Evolutionary conservation across 2,113 vertebrate species (phyloP), one percentile per base, ranked within the genome.

Genomic region (Vulpes vulpes): DNA sequence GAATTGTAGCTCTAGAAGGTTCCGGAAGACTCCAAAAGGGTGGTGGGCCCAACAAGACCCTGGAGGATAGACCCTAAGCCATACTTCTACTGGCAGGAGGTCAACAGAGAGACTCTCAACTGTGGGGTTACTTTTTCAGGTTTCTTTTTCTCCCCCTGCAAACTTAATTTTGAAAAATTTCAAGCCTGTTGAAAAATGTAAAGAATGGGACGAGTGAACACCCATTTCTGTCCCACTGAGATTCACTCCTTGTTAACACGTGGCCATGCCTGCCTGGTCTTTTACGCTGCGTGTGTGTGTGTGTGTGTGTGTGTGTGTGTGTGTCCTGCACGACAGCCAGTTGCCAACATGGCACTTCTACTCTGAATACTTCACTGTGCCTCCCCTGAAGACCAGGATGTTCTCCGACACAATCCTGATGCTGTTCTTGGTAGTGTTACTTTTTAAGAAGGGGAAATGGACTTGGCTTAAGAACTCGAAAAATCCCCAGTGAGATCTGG

Each of bases 91-190:
- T 8, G 32, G 78, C 35, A 38, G n/a, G 15, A 82, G 49, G 1
- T 19, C 8, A 14, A 23, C 1, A 6, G 27, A 85, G 85, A 59
- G 5, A 51, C 23, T 10, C 27, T 64, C 60, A 15, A 67, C 11
- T 16, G 10, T 11, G 30, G 12, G 16, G 6, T 79, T 62, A 12
- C 43, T 2, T 62, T 60, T 86, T 43, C 76, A 53, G 30, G 14
- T 51, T 30, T 51, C 5, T 32, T 82, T 71, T 86, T 27, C 55
- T 27, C 4, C 4, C 6, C 55, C 30, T 53, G 12, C 11, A 60
- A 78, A 89, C 43, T 86, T 86, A 38, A 51, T 92, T 92, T 93
- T 55, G 80, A 90, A 79, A 93, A 64, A 27, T 84, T 71, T 64
- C 12, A 60, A 95, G 35, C 65, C 16, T 89, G 32, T 9, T 19